Conservation (phyloP, 2,888 invertebrate genomes). For the Scelioninae gen. 1 region DNA sequence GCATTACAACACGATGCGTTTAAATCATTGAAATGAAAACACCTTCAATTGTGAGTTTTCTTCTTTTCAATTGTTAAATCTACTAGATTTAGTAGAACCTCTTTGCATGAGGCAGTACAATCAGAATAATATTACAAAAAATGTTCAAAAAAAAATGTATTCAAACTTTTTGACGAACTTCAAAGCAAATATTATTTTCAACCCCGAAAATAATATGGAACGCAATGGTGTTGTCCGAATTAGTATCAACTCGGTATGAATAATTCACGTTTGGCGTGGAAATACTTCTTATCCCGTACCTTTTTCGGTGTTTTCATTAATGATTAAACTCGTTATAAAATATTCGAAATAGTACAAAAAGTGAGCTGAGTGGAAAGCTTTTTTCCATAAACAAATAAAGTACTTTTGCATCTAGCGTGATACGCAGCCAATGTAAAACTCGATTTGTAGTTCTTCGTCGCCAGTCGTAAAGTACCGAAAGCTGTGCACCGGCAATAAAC, state of each 20-base stretch:
- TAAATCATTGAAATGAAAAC: background rate
- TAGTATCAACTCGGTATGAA: slow-evolving; percentile 8
- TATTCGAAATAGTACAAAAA: slow-evolving; percentile 25
- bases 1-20: background rate
- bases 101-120: slow-evolving; percentile 9
- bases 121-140: slow-evolving; percentile 21
- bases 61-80: slow-evolving; percentile 26
- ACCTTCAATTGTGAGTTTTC: slow-evolving; percentile 14
- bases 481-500: slow-evolving; percentile 60
- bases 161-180: slow-evolving; percentile 16
- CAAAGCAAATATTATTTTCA: slow-evolving; percentile 40
- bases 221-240: background rate
- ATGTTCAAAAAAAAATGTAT: background rate
- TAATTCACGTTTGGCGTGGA: slow-evolving; percentile 13
- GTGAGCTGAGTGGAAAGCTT: slow-evolving; percentile 11
- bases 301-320: slow-evolving; percentile 25
- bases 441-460: slow-evolving; percentile 64
- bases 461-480: slow-evolving; percentile 63
- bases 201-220: slow-evolving; percentile 3
- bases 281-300: slow-evolving; percentile 1
- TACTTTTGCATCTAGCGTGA: slow-evolving; percentile 58
- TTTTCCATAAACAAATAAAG: slow-evolving; percentile 59
- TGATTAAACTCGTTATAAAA: slow-evolving; percentile 41
- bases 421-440: slow-evolving; percentile 59
- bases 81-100: slow-evolving; percentile 16